Evolutionary conservation across 2,888 invertebrate genomes (phyloP).

Genomic region (Agonopterix subpropinquella): DNA sequence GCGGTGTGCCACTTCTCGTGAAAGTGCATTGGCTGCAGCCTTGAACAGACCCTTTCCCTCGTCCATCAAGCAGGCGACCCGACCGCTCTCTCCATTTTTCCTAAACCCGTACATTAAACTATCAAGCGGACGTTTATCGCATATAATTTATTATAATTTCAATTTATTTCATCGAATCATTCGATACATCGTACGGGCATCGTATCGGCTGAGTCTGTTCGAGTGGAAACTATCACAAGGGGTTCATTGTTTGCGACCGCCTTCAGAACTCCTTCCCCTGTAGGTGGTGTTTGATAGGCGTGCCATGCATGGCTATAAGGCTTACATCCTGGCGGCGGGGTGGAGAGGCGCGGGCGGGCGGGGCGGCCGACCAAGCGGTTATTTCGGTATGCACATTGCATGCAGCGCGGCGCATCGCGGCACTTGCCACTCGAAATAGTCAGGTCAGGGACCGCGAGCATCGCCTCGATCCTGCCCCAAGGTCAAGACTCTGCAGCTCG

Average conservation of each 20-base stretch:
- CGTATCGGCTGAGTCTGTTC: background rate
- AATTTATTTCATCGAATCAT: conserved; percentile 8
- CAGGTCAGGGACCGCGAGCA: conserved; percentile 73
- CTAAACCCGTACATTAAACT: conserved; percentile 58
- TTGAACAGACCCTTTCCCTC: conserved; percentile 70
- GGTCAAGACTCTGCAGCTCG: conserved; percentile 65
- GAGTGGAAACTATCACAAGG: conserved; percentile 25
- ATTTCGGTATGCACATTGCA: conserved; percentile 76
- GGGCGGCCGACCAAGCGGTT: conserved; percentile 55
- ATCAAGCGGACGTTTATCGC: conserved; percentile 60
- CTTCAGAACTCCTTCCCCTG: conserved; percentile 41
- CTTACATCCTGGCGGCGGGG: conserved; percentile 50
- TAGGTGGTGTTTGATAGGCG: conserved; percentile 41
- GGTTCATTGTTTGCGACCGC: conserved; percentile 40
- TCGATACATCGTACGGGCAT: background rate
- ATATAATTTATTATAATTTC: conserved; percentile 32
- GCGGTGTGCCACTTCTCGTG: conserved; percentile 60
- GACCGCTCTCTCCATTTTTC: conserved; percentile 51
- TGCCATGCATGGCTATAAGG: conserved; percentile 51
- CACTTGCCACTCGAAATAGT: conserved; percentile 76
- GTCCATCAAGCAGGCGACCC: conserved; percentile 52
- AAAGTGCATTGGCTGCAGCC: conserved; percentile 69
- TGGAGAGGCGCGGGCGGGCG: conserved; percentile 33
- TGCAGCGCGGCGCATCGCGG: conserved; percentile 53
- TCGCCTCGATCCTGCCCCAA: conserved; percentile 72